A percentile compares a stretch with the other conserved stretches of the same genome.
Evolutionary conservation across 2,113 vertebrate species (phyloP).

Genomic region (Gymnogyps californianus): DNA sequence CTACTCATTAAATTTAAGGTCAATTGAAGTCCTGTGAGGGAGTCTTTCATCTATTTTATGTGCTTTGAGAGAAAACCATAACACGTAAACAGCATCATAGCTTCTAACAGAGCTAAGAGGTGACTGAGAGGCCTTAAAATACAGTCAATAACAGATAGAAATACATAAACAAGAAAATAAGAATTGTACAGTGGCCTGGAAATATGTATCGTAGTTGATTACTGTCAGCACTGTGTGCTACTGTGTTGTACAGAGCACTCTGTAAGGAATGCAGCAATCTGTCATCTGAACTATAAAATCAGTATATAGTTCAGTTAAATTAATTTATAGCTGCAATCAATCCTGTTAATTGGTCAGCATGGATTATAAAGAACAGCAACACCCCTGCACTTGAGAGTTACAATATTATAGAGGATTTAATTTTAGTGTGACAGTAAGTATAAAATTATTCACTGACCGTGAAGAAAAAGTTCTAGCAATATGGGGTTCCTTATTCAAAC

Average conservation of each 20-base stretch:
- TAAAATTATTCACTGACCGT: neutral
- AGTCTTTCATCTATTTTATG: neutral
- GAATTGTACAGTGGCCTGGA: neutral
- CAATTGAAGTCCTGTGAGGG: neutral
- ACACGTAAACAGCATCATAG: neutral
- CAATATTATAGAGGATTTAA: neutral
- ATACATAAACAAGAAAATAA: neutral
- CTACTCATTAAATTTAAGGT: neutral
- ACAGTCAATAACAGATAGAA: neutral
- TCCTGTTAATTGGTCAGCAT: conserved; percentile 1
- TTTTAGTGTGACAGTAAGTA: neutral
- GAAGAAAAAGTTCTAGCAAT: neutral
- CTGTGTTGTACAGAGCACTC: neutral
- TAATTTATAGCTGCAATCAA: conserved; percentile 17
- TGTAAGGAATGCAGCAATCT: neutral
- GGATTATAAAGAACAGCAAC: neutral
- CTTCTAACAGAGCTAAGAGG: neutral
- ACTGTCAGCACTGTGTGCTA: neutral
- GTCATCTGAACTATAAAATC: neutral
- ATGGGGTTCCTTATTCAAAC: neutral
- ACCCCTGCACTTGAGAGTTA: neutral
- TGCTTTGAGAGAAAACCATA: neutral
- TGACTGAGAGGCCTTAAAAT: neutral
- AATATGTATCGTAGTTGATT: neutral
- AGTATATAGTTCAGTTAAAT: conserved; percentile 14